These are phyloP conservation scores for Leptarthrus brevirostris DNA, from an alignment of 2,888 invertebrate species.

Conservation along the genomic window DNA sequence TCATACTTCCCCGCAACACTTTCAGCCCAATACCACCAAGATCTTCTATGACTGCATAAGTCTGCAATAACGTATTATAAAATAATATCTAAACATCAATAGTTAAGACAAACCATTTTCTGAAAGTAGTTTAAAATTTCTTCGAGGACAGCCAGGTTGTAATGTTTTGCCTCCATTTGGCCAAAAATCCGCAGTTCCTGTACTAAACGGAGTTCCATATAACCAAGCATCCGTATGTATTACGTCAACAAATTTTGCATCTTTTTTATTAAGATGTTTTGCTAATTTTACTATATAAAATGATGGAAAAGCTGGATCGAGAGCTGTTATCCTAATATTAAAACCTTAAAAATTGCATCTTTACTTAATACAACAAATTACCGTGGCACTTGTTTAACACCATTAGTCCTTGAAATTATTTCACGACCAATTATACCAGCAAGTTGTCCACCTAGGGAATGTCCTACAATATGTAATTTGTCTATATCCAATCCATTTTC, in stretches of 20 bases:
- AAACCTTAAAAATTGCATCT: not conserved
- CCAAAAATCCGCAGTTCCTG: slow-evolving; percentile 74
- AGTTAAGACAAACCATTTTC: slow-evolving; percentile 60
- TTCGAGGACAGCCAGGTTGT: slow-evolving; percentile 72
- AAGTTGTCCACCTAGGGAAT: slow-evolving; percentile 65
- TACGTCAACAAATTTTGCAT: slow-evolving; percentile 74
- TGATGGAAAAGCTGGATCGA: slow-evolving; percentile 73
- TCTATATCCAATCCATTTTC: slow-evolving; percentile 62
- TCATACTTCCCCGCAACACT: slow-evolving; percentile 65
- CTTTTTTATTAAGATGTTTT: slow-evolving; percentile 68
- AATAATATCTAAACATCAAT: not conserved
- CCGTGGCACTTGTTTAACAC: slow-evolving; percentile 57
- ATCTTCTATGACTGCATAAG: slow-evolving; percentile 73
- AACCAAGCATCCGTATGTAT: slow-evolving; percentile 77
- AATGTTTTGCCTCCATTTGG: slow-evolving; percentile 72
- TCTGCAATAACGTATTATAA: slow-evolving; percentile 61
- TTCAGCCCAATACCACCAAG: slow-evolving; percentile 74
- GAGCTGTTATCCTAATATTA: slow-evolving; percentile 68
- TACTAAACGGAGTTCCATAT: slow-evolving; percentile 71
- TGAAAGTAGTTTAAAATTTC: slow-evolving; percentile 63
- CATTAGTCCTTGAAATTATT: slow-evolving; percentile 57
- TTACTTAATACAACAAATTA: slow-evolving; percentile 27
- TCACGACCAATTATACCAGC: slow-evolving; percentile 64
- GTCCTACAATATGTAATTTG: slow-evolving; percentile 64
- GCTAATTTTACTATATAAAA: slow-evolving; percentile 68